Evolutionary conservation across 1,140 invertebrate genomes (phyloP), one percentile per base, ranked within the genome.

Genomic region (Bombus confusus): DNA sequence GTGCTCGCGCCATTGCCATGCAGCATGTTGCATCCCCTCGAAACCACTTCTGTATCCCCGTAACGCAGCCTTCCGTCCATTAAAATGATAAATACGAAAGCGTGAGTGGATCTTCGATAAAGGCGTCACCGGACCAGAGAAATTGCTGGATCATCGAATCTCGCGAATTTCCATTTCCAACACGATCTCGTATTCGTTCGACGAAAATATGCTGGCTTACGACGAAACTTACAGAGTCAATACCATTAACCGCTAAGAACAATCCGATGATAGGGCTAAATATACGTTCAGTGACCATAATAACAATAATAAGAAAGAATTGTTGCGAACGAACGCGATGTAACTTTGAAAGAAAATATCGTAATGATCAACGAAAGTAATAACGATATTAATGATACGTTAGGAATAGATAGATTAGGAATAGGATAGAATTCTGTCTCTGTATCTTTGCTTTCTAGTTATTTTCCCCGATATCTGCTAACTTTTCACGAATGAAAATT

Each of bases 1-100:
- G 84, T 69, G 80, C 34, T 66, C 73, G 74, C 31, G 43, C 39
- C 28, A 83, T 86, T 73, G 52, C 85, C 59, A 83, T 84, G 85
- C 85, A 84, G 13, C 52, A 41, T 64, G 57, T 39, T 77, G 64
- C 76, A 75, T 86, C 81, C 76, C 85, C 80, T 76, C 76, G 68
- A 62, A 72, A 72, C 83, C 59, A 57, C 59, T 81, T 75, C n/a
- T 81, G 78, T 10, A 81, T 57, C 59, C 71, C 59, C 25, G 12
- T 69, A 57, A 13, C 37, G 31, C 34, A 5, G 2, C 12, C 83
- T 41, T 72, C 62, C 43, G 41, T 15, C 43, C 78, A n/a, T 66
- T 81, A 34, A 81, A 80, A 59, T 68, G 47, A 85, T 80, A 66
- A 74, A 81, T 66, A 66, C 22, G 28, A 34, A 41, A 43, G 15